A percentile compares a stretch with the other conserved stretches of the same genome.
phyloP scores from a whole-genome alignment of 2,113 vertebrate genomes.

The Anseranas semipalmata region DNA sequence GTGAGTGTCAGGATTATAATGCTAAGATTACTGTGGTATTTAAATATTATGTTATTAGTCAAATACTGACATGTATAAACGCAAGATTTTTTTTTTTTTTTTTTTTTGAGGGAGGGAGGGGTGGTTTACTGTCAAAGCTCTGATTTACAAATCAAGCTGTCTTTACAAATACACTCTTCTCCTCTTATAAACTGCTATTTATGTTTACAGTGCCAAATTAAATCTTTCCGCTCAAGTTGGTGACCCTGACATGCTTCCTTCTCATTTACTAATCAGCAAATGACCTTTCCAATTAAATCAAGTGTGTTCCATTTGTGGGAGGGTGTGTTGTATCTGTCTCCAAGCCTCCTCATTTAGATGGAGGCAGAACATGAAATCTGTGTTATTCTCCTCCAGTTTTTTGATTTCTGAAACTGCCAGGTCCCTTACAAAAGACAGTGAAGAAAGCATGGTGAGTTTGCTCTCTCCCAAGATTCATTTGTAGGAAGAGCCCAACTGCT shows the following conservation, averaged over 20 bases:
- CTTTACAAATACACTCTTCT: background rate
- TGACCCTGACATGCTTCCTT: background rate
- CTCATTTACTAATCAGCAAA: background rate
- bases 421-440: background rate
- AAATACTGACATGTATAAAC: slow-evolving; percentile 42
- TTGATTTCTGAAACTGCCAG: background rate
- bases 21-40: slow-evolving; percentile 67
- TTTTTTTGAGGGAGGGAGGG: background rate
- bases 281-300: background rate
- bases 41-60: slow-evolving; percentile 68
- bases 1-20: slow-evolving; percentile 39
- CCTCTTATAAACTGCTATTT: background rate
- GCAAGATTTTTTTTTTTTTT: background rate
- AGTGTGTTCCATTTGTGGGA: background rate
- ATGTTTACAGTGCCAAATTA: background rate
- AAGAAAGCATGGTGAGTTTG: background rate
- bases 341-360: background rate
- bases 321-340: background rate
- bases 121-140: background rate
- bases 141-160: no score
- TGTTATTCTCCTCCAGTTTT: background rate
- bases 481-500: background rate
- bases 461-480: background rate
- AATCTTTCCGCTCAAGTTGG: background rate
- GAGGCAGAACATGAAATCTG: background rate